Evolutionary conservation across 2,797 vertebrate genomes (phyloP).

Genomic region (Microctenopoma steveboyesi): DNA sequence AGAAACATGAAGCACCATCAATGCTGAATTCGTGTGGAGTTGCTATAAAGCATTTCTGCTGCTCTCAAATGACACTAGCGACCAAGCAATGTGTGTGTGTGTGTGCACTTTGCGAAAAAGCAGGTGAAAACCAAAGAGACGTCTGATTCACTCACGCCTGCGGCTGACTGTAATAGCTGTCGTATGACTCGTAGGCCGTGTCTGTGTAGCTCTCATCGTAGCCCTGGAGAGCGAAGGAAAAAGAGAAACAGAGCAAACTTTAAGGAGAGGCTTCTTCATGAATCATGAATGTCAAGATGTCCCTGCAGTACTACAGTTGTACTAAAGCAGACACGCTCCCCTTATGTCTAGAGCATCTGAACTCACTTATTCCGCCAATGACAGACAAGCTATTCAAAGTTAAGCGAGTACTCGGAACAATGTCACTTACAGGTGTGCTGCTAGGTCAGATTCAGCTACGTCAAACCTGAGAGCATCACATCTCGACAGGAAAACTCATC

Average conservation of each 20-base stretch:
- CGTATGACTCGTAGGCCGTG: constrained; percentile 93
- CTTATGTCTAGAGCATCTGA: constrained; percentile 14
- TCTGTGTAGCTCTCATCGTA: constrained; percentile 95
- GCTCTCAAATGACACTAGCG: constrained; percentile 32
- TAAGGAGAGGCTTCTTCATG: constrained; percentile 44
- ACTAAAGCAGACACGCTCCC: constrained; percentile 39
- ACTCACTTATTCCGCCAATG: constrained; percentile 29
- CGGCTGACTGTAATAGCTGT: constrained; percentile 96
- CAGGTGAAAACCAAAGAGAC: constrained; percentile 57
- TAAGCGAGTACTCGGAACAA: constrained; percentile 15
- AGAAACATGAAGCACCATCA: constrained; percentile 32
- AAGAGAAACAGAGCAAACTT: constrained; percentile 41
- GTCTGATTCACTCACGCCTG: constrained; percentile 90
- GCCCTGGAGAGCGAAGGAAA: constrained; percentile 79
- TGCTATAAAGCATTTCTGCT: constrained; percentile 29
- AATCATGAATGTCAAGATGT: constrained; percentile 70
- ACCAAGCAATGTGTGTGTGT: constrained; percentile 8
- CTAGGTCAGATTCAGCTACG: constrained; percentile 6
- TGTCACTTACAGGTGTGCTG: constrained; percentile 1
- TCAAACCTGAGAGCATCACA: background rate
- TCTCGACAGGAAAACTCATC: background rate
- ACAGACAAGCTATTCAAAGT: constrained; percentile 21
- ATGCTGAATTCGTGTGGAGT: constrained; percentile 29
- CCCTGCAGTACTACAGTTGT: constrained; percentile 38
- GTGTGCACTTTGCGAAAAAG: constrained; percentile 30